Percentiles rank a stretch among this genome's conserved stretches.
phyloP scores from a whole-genome alignment of 2,113 vertebrate species.

The human (Homo sapiens) region DNA sequence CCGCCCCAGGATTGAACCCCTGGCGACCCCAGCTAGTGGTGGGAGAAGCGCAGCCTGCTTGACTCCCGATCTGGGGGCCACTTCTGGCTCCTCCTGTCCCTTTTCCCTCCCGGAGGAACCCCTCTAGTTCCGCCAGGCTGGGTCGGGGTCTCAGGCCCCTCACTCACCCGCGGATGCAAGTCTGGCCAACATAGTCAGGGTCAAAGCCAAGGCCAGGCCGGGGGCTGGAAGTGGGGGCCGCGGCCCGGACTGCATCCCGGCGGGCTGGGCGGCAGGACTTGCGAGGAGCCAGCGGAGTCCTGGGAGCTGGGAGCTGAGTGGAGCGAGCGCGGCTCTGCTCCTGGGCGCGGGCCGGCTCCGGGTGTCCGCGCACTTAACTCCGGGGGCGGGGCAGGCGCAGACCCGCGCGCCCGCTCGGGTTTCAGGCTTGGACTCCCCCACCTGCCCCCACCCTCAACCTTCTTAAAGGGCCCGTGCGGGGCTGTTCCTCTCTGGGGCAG shows the following conservation, averaged over 20 bases:
- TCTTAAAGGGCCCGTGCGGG: constrained; percentile 71
- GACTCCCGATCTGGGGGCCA: not conserved
- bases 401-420: constrained; percentile 39
- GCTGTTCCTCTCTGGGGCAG: not conserved
- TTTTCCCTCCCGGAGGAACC: not conserved
- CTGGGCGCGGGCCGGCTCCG: not conserved
- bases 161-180: constrained; percentile 65
- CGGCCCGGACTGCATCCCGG: constrained; percentile 17
- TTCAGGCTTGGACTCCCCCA: constrained; percentile 49
- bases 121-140: not conserved
- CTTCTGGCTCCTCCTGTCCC: not conserved
- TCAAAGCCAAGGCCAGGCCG: constrained; percentile 10
- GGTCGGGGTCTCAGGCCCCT: not conserved
- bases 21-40: not conserved
- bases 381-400: constrained; percentile 58
- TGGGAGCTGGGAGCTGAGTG: not conserved
- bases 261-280: not conserved
- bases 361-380: constrained; percentile 17
- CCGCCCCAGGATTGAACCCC: not conserved
- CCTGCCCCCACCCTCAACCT: not conserved
- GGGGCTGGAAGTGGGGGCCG: not conserved
- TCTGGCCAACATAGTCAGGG: not conserved
- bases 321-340: not conserved
- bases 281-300: not conserved
- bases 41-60: not conserved